A percentile compares a stretch with the other conserved stretches of the same genome.
phyloP scores from a whole-genome alignment of 2,888 invertebrate genomes.

The Platycheirus albimanus region DNA sequence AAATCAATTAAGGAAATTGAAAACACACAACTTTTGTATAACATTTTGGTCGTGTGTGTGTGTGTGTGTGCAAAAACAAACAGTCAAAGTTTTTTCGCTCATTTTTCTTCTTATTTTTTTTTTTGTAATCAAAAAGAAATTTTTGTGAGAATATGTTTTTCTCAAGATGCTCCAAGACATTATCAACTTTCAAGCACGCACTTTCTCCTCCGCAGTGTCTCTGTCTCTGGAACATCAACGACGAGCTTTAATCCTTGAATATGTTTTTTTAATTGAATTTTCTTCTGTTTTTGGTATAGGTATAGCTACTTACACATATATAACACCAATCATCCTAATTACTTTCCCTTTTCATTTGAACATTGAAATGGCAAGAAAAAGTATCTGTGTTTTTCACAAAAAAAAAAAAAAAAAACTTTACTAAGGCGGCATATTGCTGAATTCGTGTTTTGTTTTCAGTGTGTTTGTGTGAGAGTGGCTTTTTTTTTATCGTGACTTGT shows the following conservation, averaged over 20 bases:
- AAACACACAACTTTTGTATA: slow-evolving; percentile 41
- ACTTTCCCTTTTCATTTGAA: slow-evolving; percentile 51
- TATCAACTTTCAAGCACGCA: slow-evolving; percentile 16
- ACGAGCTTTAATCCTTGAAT: slow-evolving; percentile 54
- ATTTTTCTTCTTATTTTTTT: background rate
- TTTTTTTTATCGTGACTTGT: background rate
- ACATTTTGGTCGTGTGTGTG: slow-evolving; percentile 21
- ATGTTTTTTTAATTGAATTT: slow-evolving; percentile 59
- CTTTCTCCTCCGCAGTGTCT: slow-evolving; percentile 6
- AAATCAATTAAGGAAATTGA: slow-evolving; percentile 63
- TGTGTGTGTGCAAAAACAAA: slow-evolving; percentile 6
- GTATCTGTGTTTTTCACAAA: slow-evolving; percentile 2
- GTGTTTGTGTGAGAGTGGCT: no score
- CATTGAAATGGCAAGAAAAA: slow-evolving; percentile 51
- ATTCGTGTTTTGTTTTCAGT: slow-evolving; percentile 33
- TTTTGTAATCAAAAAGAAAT: slow-evolving; percentile 13
- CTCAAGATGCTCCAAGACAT: slow-evolving; percentile 2
- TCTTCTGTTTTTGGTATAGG: slow-evolving; percentile 25
- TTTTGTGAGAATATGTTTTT: slow-evolving; percentile 11
- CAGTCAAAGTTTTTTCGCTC: background rate
- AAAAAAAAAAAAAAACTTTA: slow-evolving; percentile 1
- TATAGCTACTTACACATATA: background rate
- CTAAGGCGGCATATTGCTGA: slow-evolving; percentile 37
- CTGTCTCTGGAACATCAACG: slow-evolving; percentile 8
- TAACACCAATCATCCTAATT: slow-evolving; percentile 68